Evolutionary conservation across 2,113 vertebrate genomes (phyloP), one percentile per base, ranked within the genome.

Genomic region (Eclectus roratus): DNA sequence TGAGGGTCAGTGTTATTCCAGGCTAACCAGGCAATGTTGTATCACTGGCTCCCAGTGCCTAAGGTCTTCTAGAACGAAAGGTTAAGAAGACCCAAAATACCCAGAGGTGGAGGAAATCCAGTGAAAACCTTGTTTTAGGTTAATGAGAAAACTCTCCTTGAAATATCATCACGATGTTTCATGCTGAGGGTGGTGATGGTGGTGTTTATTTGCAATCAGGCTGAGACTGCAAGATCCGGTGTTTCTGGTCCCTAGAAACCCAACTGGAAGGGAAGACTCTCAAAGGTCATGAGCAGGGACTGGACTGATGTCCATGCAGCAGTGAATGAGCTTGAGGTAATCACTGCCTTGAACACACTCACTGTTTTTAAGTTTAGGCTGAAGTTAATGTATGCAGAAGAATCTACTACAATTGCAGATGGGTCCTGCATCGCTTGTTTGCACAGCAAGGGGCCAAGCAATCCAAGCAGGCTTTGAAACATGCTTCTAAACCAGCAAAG

Each of bases 381-480:
- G 47, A 66, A 89, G 49, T 46, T 85, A 80, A 69, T 47, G 18
- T 37, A 35, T 27, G 50, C 37, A 76, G 53, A 91, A 77, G 41
- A 77, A 41, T 49, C 74, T 43, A 0, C 53, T 88, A 24, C 56
- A 68, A 70, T 85, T 93, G 53, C 37, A 69, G 56, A 65, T 63
- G 49, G 39, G 58, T 76, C 66, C 71, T 78, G 72, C 46, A 70
- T 43, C 3, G 0, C 37, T 73, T 95, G 50, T 82, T 93, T 73
- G 46, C 53, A 53, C 63, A 94, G 78, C 68, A 82, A 80, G 85
- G 49, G 68, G 49, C 39, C 53, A 88, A 58, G 63, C 49, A 85
- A 70, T 52, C 43, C 52, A 55, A 81, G 64, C 5, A 74, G 89
- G 44, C 73, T 94, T 93, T 93, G 77, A 93, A 94, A 92, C 88